Percentiles rank a stretch among this genome's conserved stretches.
These are phyloP conservation scores for Tridacna crocea DNA, from an alignment of 2,888 invertebrate species.

Conservation along the genomic window DNA sequence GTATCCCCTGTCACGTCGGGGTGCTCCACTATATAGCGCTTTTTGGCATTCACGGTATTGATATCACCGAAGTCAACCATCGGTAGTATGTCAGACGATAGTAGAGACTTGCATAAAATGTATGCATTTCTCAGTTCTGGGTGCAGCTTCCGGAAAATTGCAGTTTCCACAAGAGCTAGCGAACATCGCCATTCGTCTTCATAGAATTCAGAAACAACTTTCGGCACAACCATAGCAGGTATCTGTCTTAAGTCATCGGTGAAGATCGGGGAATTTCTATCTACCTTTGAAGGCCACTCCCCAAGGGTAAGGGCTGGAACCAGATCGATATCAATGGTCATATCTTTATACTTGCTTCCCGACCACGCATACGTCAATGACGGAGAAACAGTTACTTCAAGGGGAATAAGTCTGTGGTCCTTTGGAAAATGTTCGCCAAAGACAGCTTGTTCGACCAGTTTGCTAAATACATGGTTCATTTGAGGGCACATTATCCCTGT, in stretches of 20 bases:
- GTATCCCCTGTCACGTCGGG: conserved; percentile 32
- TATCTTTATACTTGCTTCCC: conserved; percentile 47
- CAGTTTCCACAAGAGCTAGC: conserved; percentile 45
- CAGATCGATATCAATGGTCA: conserved; percentile 50
- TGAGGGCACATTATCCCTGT: background rate
- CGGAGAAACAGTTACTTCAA: conserved; percentile 48
- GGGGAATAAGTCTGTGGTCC: conserved; percentile 31
- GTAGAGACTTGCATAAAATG: conserved; percentile 40
- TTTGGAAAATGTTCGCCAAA: conserved; percentile 44
- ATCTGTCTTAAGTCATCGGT: conserved; percentile 31
- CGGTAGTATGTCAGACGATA: conserved; percentile 35
- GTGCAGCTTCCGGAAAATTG: conserved; percentile 47
- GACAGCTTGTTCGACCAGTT: conserved; percentile 12
- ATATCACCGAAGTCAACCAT: conserved; percentile 33
- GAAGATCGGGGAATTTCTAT: conserved; percentile 26
- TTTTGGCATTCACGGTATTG: conserved; percentile 25
- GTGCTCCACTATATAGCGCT: conserved; percentile 11
- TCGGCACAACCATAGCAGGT: conserved; percentile 46
- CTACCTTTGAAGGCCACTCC: conserved; percentile 41
- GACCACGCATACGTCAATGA: conserved; percentile 42
- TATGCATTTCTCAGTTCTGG: conserved; percentile 54
- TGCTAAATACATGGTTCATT: background rate
- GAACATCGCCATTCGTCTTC: conserved; percentile 59
- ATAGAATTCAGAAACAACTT: conserved; percentile 39
- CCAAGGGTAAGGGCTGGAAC: conserved; percentile 53